These are phyloP conservation scores for Berghia stephanieae DNA, from an alignment of 1,140 invertebrate species.

Conservation along the genomic window DNA sequence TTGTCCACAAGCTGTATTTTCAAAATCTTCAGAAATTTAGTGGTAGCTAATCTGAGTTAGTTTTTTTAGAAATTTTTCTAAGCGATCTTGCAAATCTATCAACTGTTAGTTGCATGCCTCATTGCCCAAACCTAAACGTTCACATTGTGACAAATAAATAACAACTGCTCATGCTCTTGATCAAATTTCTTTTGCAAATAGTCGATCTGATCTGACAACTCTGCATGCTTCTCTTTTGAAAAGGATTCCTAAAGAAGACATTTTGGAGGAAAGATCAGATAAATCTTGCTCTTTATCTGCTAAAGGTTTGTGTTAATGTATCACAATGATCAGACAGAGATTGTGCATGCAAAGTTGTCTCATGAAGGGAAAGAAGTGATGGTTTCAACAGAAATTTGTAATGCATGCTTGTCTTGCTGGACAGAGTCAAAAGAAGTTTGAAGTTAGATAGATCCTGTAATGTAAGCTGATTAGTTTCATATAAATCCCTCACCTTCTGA, in stretches of 20 bases:
- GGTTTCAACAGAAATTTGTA: slow-evolving; percentile 29
- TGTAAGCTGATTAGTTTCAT: slow-evolving; percentile 40
- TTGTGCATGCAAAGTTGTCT: slow-evolving; percentile 31
- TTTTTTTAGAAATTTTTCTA: slow-evolving; percentile 15
- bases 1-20: neutral
- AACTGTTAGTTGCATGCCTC: neutral
- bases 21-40: neutral
- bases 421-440: slow-evolving; percentile 28
- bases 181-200: slow-evolving; percentile 30
- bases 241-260: slow-evolving; percentile 15
- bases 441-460: slow-evolving; percentile 37
- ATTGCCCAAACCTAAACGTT: neutral
- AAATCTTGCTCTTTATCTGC: slow-evolving; percentile 12
- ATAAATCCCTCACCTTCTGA: slow-evolving; percentile 43
- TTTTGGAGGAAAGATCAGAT: slow-evolving; percentile 6
- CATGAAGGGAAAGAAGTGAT: slow-evolving; percentile 26
- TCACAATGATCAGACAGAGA: slow-evolving; percentile 37
- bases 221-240: slow-evolving; percentile 34
- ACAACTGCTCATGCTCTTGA: slow-evolving; percentile 18
- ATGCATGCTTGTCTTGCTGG: slow-evolving; percentile 32
- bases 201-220: slow-evolving; percentile 14
- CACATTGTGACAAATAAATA: neutral
- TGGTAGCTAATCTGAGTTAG: neutral
- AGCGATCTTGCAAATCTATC: neutral
- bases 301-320: slow-evolving; percentile 19